A percentile compares a stretch with the other conserved stretches of the same genome.
Evolutionary conservation across 2,797 vertebrate genomes (phyloP).

Genomic region (Holocentrus rufus): DNA sequence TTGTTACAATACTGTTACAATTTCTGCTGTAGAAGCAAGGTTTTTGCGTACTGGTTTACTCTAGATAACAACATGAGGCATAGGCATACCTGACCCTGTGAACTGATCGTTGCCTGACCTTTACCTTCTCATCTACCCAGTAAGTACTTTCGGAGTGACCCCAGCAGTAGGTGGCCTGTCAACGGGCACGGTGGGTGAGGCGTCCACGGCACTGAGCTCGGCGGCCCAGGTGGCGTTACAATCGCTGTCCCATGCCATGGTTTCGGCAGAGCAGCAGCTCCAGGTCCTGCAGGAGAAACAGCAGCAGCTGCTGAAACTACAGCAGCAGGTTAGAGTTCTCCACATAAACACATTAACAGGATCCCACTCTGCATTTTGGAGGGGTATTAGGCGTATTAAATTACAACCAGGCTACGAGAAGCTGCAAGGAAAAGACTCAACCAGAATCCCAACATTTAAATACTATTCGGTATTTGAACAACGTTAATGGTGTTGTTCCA

Average conservation of each 20-base stretch:
- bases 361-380: background rate
- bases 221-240: conserved; percentile 99
- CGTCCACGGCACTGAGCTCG: conserved; percentile 96
- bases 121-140: conserved; percentile 72
- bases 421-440: too few relatives aligned
- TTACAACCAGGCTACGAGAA: too few relatives aligned
- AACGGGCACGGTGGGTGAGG: conserved; percentile 94
- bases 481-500: too few relatives aligned
- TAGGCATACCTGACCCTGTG: too few relatives aligned
- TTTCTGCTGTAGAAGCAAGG: too few relatives aligned
- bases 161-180: conserved; percentile 93
- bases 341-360: background rate
- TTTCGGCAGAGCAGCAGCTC: conserved; percentile 99
- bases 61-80: too few relatives aligned
- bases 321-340: conserved; percentile 91
- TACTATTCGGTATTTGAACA: too few relatives aligned
- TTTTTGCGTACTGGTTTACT: too few relatives aligned
- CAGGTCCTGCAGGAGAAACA: conserved; percentile 99
- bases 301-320: conserved; percentile 98
- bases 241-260: conserved; percentile 99
- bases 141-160: conserved; percentile 98
- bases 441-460: too few relatives aligned
- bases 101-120: conserved; percentile 8
- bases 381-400: too few relatives aligned
- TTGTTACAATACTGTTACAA: too few relatives aligned